A percentile compares a stretch with the other conserved stretches of the same genome.
Evolutionary conservation across 2,113 vertebrate genomes (phyloP).

Genomic region (Rhipidura dahli): DNA sequence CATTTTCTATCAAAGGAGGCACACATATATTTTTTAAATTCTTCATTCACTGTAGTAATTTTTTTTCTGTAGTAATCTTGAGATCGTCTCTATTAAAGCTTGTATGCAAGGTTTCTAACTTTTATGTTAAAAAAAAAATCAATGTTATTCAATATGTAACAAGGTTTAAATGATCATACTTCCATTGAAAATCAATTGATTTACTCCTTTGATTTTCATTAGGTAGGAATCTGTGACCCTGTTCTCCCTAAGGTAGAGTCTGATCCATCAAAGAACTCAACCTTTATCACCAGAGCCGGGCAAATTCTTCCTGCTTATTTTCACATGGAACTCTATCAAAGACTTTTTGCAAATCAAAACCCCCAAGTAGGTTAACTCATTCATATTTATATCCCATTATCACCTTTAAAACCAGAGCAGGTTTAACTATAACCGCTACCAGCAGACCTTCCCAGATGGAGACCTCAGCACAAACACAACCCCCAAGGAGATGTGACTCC

Average conservation of each 20-base stretch:
- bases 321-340: background rate
- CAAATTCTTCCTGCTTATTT: background rate
- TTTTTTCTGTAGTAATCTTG: background rate
- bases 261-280: background rate
- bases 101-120: background rate
- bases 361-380: background rate
- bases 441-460: background rate
- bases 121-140: background rate
- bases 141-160: background rate
- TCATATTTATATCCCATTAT: background rate
- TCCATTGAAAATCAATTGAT: background rate
- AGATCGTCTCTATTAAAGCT: background rate
- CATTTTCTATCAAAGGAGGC: background rate
- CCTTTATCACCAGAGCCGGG: background rate
- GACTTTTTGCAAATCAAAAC: background rate
- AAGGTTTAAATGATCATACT: background rate
- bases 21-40: background rate
- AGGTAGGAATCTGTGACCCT: background rate
- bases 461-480: background rate
- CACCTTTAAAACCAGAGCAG: background rate
- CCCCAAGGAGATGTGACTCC: background rate
- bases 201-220: background rate
- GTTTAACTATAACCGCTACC: background rate
- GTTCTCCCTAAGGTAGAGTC: background rate
- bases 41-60: background rate